Conservation (phyloP, 2,797 vertebrate species). For the Astyanax mexicanus region DNA sequence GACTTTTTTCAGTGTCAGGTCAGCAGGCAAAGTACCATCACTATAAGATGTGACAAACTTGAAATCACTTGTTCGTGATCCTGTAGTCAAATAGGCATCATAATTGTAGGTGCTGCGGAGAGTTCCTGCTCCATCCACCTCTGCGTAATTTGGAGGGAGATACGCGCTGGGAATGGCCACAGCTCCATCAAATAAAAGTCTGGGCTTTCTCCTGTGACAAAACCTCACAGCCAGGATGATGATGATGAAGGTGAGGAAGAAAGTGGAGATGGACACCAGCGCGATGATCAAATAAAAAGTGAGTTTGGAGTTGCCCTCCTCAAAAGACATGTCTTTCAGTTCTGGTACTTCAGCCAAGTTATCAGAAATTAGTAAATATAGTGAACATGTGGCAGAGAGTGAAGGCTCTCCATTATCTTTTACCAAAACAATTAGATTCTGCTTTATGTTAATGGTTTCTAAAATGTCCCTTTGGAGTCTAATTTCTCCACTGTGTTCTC, state of each 20-base stretch:
- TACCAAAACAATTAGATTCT: conserved; percentile 58
- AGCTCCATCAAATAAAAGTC: conserved; percentile 56
- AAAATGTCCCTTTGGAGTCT: conserved; percentile 61
- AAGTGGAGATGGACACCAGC: conserved; percentile 62
- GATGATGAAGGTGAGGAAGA: conserved; percentile 61
- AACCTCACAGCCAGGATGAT: conserved; percentile 57
- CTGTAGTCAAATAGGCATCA: conserved; percentile 58
- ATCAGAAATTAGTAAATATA: conserved; percentile 61
- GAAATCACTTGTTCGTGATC: conserved; percentile 66
- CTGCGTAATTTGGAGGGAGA: too few relatives aligned
- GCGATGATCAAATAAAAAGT: conserved; percentile 70
- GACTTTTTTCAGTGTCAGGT: conserved; percentile 45
- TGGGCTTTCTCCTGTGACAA: conserved; percentile 52
- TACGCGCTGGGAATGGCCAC: conserved; percentile 53
- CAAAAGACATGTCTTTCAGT: conserved; percentile 47
- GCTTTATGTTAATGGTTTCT: conserved; percentile 65
- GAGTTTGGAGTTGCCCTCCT: conserved; percentile 56
- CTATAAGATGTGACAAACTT: conserved; percentile 63
- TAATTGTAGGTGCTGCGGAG: too few relatives aligned
- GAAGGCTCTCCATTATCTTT: conserved; percentile 60
- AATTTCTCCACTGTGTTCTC: conserved; percentile 65
- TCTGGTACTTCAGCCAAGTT: conserved; percentile 56
- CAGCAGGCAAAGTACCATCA: conserved; percentile 43
- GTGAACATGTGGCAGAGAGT: conserved; percentile 55
- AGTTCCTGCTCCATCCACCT: too few relatives aligned